Conservation (phyloP, 2,113 vertebrate species). For the Amphilophus citrinellus region DNA sequence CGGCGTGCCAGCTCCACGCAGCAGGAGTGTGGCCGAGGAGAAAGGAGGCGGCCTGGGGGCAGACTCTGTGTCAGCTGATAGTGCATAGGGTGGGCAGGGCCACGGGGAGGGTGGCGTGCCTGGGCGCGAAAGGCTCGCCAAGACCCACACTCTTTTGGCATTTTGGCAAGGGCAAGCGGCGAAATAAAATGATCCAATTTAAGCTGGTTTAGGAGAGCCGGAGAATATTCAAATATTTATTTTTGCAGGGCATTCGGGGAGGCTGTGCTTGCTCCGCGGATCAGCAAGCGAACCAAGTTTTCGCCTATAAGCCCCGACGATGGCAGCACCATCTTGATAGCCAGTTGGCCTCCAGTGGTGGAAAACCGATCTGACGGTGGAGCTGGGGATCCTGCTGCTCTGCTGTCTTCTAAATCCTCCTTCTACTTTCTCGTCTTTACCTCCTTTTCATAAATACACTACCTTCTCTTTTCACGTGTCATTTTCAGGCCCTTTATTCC, state of each 20-base stretch:
- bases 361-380: slow-evolving; percentile 73
- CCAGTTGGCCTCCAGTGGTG: slow-evolving; percentile 80
- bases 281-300: slow-evolving; percentile 68
- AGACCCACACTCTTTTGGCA: slow-evolving; percentile 86
- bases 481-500: background rate
- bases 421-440: slow-evolving; percentile 33
- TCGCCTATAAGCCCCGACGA: slow-evolving; percentile 51
- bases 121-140: slow-evolving; percentile 77
- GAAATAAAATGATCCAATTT: slow-evolving; percentile 85
- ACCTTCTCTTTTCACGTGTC: background rate
- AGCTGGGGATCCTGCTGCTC: slow-evolving; percentile 47
- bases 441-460: slow-evolving; percentile 12
- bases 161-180: slow-evolving; percentile 85
- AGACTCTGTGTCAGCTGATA: slow-evolving; percentile 86
- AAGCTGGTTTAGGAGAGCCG: slow-evolving; percentile 83
- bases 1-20: slow-evolving; percentile 69
- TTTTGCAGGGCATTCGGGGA: slow-evolving; percentile 79
- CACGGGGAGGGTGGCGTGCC: slow-evolving; percentile 69
- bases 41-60: slow-evolving; percentile 75
- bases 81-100: slow-evolving; percentile 81
- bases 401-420: slow-evolving; percentile 45
- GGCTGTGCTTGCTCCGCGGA: slow-evolving; percentile 73
- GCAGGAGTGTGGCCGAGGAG: slow-evolving; percentile 78
- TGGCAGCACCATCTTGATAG: slow-evolving; percentile 69
- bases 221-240: slow-evolving; percentile 87